Percentiles rank a stretch among this genome's conserved stretches.
These are phyloP conservation scores for Lathamus discolor DNA, from an alignment of 2,113 vertebrate species.

Conservation along the genomic window DNA sequence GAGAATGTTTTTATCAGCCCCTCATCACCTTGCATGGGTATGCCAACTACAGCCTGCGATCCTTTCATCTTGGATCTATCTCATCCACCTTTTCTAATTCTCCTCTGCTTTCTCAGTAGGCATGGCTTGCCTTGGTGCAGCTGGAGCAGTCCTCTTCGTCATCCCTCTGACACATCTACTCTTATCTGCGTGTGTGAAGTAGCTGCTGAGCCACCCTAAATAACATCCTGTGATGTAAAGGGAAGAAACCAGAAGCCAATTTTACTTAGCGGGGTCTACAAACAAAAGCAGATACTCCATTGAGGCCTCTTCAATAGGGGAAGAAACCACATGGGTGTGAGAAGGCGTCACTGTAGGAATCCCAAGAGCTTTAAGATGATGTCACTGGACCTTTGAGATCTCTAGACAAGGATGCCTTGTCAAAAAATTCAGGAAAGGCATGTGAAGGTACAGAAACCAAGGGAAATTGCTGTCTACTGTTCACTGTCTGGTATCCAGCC, in stretches of 20 bases:
- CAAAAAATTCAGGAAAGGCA: not conserved
- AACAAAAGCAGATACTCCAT: too few relatives aligned
- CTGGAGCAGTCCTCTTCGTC: not conserved
- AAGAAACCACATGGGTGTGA: not conserved
- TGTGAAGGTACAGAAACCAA: not conserved
- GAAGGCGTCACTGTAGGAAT: not conserved
- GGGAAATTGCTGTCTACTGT: not conserved
- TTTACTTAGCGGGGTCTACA: not conserved
- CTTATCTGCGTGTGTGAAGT: not conserved
- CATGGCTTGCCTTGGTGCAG: not conserved
- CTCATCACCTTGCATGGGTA: not conserved
- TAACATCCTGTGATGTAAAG: not conserved
- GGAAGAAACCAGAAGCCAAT: not conserved
- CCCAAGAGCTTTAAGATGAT: not conserved
- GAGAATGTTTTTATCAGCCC: not conserved
- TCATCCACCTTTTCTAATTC: not conserved
- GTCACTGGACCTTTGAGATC: not conserved
- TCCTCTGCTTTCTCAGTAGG: not conserved
- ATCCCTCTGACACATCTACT: not conserved
- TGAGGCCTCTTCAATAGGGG: not conserved
- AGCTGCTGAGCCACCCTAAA: not conserved
- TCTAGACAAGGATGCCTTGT: not conserved
- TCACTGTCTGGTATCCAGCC: not conserved
- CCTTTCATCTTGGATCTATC: not conserved
- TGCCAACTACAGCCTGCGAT: not conserved